A percentile compares a stretch with the other conserved stretches of the same genome.
phyloP scores from a whole-genome alignment of 2,113 vertebrate species.

The Scytalopus superciliaris region DNA sequence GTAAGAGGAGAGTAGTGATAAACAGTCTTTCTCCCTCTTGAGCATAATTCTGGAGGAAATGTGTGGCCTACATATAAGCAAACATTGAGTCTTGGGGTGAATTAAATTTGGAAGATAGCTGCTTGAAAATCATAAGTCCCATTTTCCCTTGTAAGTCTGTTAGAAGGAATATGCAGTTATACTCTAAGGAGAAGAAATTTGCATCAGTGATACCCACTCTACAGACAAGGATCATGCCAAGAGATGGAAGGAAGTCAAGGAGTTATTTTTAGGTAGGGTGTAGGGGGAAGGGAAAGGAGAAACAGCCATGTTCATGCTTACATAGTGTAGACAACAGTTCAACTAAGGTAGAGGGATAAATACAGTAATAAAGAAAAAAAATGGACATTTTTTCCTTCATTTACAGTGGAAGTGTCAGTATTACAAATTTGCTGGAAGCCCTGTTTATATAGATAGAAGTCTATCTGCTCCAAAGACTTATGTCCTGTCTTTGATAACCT shows the following conservation, averaged over 20 bases:
- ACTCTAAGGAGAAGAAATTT: conserved; percentile 51
- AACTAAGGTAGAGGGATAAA: not conserved
- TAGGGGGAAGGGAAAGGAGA: not conserved
- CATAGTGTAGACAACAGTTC: not conserved
- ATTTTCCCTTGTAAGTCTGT: conserved; percentile 36
- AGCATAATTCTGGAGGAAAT: conserved; percentile 47
- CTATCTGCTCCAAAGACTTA: not conserved
- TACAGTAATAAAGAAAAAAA: not conserved
- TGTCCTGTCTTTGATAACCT: not conserved
- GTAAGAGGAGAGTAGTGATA: conserved; percentile 34
- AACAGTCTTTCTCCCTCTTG: conserved; percentile 1
- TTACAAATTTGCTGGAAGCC: not conserved
- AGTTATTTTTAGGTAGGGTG: conserved; percentile 27
- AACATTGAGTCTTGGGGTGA: conserved; percentile 41
- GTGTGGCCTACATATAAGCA: conserved; percentile 57
- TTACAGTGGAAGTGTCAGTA: not conserved
- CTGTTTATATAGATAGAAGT: not conserved
- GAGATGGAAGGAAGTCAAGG: conserved; percentile 9
- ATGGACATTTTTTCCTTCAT: not conserved
- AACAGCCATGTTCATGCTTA: not conserved
- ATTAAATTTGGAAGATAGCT: conserved; percentile 56
- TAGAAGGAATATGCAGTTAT: conserved; percentile 26
- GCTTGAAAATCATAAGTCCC: not conserved
- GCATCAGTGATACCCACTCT: conserved; percentile 37
- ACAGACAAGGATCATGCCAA: conserved; percentile 28